phyloP scores from a whole-genome alignment of 1,140 invertebrate species.

The Cydia splendana region DNA sequence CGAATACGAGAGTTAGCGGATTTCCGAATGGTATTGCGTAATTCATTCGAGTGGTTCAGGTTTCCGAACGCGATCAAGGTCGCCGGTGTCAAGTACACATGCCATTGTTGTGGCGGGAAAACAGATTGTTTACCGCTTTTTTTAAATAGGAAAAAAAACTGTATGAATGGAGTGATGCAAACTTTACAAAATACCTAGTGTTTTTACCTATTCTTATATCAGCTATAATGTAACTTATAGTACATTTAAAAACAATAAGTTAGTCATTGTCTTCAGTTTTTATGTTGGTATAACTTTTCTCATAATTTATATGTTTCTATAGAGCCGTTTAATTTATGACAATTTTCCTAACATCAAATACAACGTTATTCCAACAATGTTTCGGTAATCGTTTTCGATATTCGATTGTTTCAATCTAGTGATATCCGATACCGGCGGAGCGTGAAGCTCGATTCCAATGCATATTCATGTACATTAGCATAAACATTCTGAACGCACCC shows the following conservation, averaged over 20 bases:
- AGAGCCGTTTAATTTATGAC: too few relatives aligned
- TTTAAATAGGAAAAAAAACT: conserved; percentile 4
- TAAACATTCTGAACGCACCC: conserved; percentile 32
- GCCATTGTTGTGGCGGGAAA: conserved; percentile 8
- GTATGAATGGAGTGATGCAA: conserved; percentile 2
- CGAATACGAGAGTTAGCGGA: conserved; percentile 44
- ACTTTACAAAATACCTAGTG: neutral
- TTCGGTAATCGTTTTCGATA: neutral
- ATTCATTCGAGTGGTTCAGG: conserved; percentile 29
- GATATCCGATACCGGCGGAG: conserved; percentile 38
- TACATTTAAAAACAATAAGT: too few relatives aligned
- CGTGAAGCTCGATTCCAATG: conserved; percentile 45
- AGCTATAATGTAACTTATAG: too few relatives aligned
- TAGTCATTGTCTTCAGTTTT: too few relatives aligned
- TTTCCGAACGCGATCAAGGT: conserved; percentile 29
- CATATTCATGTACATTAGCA: conserved; percentile 32
- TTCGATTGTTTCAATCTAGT: conserved; percentile 41
- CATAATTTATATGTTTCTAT: too few relatives aligned
- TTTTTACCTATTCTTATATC: neutral
- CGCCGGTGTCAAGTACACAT: conserved; percentile 21
- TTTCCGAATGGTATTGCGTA: conserved; percentile 50
- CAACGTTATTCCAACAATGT: neutral
- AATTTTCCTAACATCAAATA: neutral
- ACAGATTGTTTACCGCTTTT: conserved; percentile 13
- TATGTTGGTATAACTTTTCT: too few relatives aligned